Base-by-base conservation (phyloP, 2,888 invertebrate species). In the Portevinia maculata region DNA sequence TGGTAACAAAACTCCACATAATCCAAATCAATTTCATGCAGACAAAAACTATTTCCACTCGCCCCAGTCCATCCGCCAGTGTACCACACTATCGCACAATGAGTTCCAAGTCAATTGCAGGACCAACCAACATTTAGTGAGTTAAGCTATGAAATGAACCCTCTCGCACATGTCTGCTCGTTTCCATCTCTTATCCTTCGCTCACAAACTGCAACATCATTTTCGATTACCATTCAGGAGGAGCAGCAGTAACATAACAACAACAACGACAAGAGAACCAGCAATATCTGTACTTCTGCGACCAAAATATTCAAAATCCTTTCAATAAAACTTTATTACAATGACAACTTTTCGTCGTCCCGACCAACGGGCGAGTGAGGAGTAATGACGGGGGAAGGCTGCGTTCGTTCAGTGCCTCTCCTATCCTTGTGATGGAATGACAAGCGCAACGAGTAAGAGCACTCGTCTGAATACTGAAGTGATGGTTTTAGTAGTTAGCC, bases 271-370 rank as follows among this genome's bases (percentile, higher is more conserved):
- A 55, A 15, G 34, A 34, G 34, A 34, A 34, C 34, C 46, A 62
- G 13, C 34, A 46, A 52, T 34, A 50, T 30, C 53, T 44, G 13
- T 53, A 34, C 32, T 70, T 41, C 57, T 57, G 67, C 67, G 39
- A 71, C 71, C 44, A 65, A 71, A 76, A 71, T 76, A 76, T 76
- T 76, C 65, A 71, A 81, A 83, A 78, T 83, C 83, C 83, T 83
- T 83, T 55, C 71, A 83, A 83, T 83, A 83, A 83, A 83, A 78
- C 71, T 83, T 83, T 83, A 78, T 78, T 83, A 78, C 83, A 71
- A 71, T 67, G 83, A 78, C 83, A 83, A 83, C 71, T 83, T 83
- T 78, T 78, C 65, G 67, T 76, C 71, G 67, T 76, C 71, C 78
- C 62, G 73, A 44, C 44, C 19, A 9, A 41, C 8, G 17, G 37